Conservation (phyloP, 2,797 vertebrate genomes). For the Malacoctenus gilli region DNA sequence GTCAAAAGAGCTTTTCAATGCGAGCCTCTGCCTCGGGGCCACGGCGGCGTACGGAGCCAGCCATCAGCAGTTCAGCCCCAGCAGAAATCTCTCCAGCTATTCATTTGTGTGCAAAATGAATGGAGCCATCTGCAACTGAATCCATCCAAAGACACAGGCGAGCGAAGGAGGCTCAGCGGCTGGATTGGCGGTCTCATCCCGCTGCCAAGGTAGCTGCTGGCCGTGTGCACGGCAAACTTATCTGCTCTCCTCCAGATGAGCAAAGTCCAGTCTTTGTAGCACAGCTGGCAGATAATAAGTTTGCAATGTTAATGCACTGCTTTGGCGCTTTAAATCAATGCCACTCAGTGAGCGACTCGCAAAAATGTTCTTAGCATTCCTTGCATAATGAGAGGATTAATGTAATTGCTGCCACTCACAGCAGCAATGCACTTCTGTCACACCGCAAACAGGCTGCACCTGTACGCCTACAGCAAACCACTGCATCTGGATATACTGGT, state of each 20-base stretch:
- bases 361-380: no score
- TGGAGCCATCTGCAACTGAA: constrained; percentile 53
- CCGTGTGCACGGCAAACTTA: constrained; percentile 20
- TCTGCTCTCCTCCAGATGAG: constrained; percentile 11
- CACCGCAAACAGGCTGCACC: no score
- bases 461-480: no score
- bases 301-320: no score
- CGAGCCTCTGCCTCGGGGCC: constrained; percentile 33
- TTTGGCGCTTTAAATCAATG: no score
- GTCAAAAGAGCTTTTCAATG: constrained; percentile 52
- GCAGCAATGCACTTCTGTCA: no score
- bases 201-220: constrained; percentile 51
- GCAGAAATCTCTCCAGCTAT: constrained; percentile 48
- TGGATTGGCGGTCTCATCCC: constrained; percentile 34
- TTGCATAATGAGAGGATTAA: no score
- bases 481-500: no score
- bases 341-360: no score
- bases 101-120: constrained; percentile 59
- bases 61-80: constrained; percentile 52
- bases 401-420: no score
- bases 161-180: constrained; percentile 21
- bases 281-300: neutral
- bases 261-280: constrained; percentile 8
- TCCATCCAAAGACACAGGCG: constrained; percentile 42
- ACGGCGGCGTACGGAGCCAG: constrained; percentile 43